phyloP scores from a whole-genome alignment of 2,113 vertebrate genomes.

The Xerus inauris region DNA sequence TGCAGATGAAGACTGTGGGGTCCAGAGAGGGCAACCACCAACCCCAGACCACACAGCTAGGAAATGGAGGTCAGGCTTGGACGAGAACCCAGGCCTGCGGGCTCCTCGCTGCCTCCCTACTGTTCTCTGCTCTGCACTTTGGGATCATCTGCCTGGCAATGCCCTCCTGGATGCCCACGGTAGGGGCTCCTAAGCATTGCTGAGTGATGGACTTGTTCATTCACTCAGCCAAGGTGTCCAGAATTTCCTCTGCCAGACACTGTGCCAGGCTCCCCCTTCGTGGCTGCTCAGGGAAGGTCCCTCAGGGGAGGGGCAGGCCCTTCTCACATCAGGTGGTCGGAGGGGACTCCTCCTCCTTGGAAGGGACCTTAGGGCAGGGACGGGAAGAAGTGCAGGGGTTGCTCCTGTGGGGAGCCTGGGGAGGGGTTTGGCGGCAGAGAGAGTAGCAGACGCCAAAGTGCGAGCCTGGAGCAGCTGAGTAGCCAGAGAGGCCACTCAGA shows the following conservation, averaged over 20 bases:
- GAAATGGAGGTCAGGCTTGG: neutral
- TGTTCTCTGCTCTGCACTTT: neutral
- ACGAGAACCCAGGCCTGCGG: neutral
- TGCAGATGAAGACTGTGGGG: neutral
- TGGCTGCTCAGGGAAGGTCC: neutral
- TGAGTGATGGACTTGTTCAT: neutral
- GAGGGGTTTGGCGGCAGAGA: neutral
- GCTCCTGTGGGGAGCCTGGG: rapidly evolving
- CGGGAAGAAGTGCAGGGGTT: neutral
- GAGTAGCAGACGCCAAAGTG: neutral
- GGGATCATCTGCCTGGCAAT: neutral
- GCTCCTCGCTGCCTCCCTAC: neutral
- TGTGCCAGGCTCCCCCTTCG: too few species aligned
- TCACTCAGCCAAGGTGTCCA: neutral
- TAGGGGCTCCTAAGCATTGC: neutral
- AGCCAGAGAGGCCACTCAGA: neutral
- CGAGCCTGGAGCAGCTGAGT: neutral
- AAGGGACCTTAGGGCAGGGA: neutral
- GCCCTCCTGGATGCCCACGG: neutral
- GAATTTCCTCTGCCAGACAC: neutral
- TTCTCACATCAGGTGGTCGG: neutral
- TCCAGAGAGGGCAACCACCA: neutral
- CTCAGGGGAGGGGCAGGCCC: neutral
- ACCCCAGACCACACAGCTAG: neutral
- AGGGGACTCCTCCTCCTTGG: neutral